Evolutionary conservation across 2,113 vertebrate species (phyloP), one percentile per base, ranked within the genome.

Genomic region (Nansenia antarctica): DNA sequence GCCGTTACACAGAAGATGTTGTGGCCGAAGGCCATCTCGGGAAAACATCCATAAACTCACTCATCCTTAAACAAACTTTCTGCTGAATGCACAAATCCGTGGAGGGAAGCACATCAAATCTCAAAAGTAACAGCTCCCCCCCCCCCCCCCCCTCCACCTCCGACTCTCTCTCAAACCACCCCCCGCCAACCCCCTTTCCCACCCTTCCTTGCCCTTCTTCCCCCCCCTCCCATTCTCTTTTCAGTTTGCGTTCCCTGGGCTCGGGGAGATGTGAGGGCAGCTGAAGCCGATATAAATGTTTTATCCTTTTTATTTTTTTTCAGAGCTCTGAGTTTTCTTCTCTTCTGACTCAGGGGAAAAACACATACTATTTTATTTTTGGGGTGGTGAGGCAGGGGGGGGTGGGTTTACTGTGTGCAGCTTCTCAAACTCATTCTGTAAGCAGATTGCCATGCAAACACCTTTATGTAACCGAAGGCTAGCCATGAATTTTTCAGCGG

Each of bases 351-450:
- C 82, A 78, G 81, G 84, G 2, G 72, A 75, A 67, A 69, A 80
- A 69, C 32, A 63, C 32, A 35, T 55, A n/a, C 15, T 31, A n/a
- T 3, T 0, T 20, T 69, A 1, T 34, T 27, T 65, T 22, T 60
- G 47, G 45, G n/a, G n/a, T n/a, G n/a, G n/a, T n/a, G n/a, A n/a
- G n/a, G n/a, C n/a, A n/a, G n/a, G n/a, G n/a, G n/a, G n/a, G n/a
- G n/a, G n/a, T n/a, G n/a, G n/a, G n/a, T n/a, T n/a, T n/a, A n/a
- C n/a, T 35, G 30, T 54, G 54, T 65, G 80, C 76, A 74, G 72
- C 85, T 88, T 85, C 84, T 86, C 76, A 82, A 86, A 83, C 72
- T 80, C 71, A 79, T 82, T 72, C 78, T 79, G 84, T 83, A 85
- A 89, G 82, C 81, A 85, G 82, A 86, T 77, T 87, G 77, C 70